These are phyloP conservation scores for Psittacula cyanocephala DNA, from an alignment of 2,113 vertebrate genomes.

Conservation along the genomic window DNA sequence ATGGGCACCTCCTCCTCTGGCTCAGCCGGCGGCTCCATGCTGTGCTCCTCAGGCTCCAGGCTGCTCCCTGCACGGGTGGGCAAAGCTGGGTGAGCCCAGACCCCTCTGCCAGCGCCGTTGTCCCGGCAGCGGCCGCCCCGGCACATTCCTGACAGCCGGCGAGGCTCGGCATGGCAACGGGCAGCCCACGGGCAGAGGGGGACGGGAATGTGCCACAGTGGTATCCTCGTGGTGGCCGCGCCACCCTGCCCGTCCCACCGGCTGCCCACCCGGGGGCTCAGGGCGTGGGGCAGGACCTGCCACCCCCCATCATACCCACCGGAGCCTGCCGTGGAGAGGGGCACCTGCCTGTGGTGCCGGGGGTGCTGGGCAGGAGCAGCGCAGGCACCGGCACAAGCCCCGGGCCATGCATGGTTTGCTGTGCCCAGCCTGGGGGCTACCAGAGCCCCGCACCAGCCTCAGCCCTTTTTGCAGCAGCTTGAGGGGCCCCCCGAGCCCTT, in stretches of 20 bases:
- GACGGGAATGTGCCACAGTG: not conserved
- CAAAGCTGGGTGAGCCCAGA: not conserved
- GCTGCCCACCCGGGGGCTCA: rapidly evolving
- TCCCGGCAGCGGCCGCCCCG: conserved; percentile 19
- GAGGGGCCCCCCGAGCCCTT: not conserved
- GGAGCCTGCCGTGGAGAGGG: not conserved
- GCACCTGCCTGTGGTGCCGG: too few species aligned
- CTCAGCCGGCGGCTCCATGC: conserved; percentile 39
- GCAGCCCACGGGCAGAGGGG: not conserved
- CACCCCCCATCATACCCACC: rapidly evolving
- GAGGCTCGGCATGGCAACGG: not conserved
- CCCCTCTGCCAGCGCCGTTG: not conserved
- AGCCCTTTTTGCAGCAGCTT: not conserved
- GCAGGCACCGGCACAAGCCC: not conserved
- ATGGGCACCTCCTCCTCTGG: conserved; percentile 19
- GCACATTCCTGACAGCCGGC: not conserved
- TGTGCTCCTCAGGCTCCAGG: conserved; percentile 12
- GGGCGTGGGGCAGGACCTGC: rapidly evolving
- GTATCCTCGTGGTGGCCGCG: not conserved
- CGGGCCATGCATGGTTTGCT: rapidly evolving
- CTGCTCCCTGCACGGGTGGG: conserved; percentile 15
- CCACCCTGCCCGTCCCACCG: not conserved
- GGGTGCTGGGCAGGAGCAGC: not conserved
- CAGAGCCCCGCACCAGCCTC: not conserved
- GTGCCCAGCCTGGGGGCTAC: not conserved